Conservation (phyloP, 2,113 vertebrate genomes). For the Percopsis transmontana region DNA sequence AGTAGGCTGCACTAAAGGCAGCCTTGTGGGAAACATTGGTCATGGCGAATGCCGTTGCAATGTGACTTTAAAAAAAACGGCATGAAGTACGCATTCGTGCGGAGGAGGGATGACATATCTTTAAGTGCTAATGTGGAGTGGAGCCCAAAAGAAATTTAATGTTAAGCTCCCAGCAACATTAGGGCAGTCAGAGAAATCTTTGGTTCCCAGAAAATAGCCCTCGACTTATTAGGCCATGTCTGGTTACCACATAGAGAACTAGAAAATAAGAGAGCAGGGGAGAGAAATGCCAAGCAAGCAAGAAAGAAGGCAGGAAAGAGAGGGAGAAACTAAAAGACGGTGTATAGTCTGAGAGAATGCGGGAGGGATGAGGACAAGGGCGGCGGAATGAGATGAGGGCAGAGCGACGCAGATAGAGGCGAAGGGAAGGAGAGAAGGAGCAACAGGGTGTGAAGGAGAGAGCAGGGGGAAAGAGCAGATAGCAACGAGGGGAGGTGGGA, state of each 20-base stretch:
- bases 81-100: conserved; percentile 2
- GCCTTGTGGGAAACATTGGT: conserved; percentile 14
- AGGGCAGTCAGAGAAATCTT: neutral
- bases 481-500: too few species aligned
- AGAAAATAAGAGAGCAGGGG: too few species aligned
- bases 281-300: too few species aligned
- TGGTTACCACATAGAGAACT: too few species aligned
- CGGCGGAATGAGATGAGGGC: neutral
- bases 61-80: conserved; percentile 18
- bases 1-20: conserved; percentile 20
- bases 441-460: neutral
- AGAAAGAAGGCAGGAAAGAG: too few species aligned
- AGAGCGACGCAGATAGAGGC: neutral
- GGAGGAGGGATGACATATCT: conserved; percentile 8
- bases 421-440: neutral
- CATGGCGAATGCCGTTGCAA: conserved; percentile 14
- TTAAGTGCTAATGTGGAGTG: neutral
- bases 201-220: too few species aligned
- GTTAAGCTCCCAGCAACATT: neutral
- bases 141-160: neutral
- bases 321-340: too few species aligned
- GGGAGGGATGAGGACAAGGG: neutral
- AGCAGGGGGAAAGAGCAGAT: too few species aligned
- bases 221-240: too few species aligned
- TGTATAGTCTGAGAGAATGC: too few species aligned